Conservation (phyloP, 2,797 vertebrate species). For the Gadopsis marmoratus region DNA sequence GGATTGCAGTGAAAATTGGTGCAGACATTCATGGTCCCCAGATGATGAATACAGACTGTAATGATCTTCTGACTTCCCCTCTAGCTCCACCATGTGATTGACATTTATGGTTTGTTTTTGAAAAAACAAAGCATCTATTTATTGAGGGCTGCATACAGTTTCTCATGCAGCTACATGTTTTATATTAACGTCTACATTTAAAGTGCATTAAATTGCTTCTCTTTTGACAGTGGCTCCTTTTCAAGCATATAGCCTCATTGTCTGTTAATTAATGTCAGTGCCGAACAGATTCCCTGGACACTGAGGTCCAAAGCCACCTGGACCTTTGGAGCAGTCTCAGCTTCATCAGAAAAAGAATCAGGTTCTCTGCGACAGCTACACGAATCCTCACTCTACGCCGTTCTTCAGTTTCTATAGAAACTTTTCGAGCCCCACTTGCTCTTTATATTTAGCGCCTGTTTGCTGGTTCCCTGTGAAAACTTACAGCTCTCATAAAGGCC, state of each 20-base stretch:
- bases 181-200: not conserved
- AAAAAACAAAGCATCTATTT: not conserved
- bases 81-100: too few species aligned
- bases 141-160: too few species aligned
- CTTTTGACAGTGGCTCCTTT: too few species aligned
- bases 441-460: constrained; percentile 22
- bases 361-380: not conserved
- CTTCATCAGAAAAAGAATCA: constrained; percentile 7
- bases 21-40: too few species aligned
- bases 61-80: too few species aligned
- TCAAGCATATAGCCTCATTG: too few species aligned
- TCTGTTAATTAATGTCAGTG: too few species aligned
- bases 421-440: constrained; percentile 5
- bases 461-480: constrained; percentile 55
- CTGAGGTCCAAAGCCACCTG: constrained; percentile 33
- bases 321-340: constrained; percentile 17
- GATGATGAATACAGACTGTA: too few species aligned
- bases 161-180: not conserved
- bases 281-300: constrained; percentile 12
- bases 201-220: not conserved
- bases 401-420: constrained; percentile 25
- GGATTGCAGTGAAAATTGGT: too few species aligned
- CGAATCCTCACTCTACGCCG: not conserved
- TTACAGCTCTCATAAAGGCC: constrained; percentile 45
- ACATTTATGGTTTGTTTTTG: too few species aligned